Evolutionary conservation across 2,797 vertebrate genomes (phyloP), one percentile per base, ranked within the genome.

Genomic region (Etheostoma nigrum): DNA sequence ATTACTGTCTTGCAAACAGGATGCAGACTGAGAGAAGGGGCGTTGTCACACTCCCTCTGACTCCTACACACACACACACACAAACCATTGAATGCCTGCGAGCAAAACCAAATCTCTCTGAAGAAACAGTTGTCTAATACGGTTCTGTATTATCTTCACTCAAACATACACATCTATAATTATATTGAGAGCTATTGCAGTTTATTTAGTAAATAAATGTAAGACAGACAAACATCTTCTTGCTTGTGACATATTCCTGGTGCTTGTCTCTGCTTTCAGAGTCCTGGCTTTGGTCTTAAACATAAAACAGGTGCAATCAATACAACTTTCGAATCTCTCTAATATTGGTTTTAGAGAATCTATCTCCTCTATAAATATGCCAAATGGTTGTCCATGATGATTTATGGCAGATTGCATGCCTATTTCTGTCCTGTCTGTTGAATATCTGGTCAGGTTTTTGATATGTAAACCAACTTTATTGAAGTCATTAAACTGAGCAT

Each of bases 1-100:
- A 92, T 94, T 94, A 90, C 88, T 89, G 90, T 90, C 92, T 89
- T 42, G 27, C 64, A 71, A 85, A 86, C 54, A 48, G 61, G 67
- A 72, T 65, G 54, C 73, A 74, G 79, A 77, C 72, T 57, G 63
- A 78, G 67, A 65, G 81, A 74, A 49, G 73, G 74, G 70, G 72
- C 64, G 67, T 75, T 81, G 72, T 74, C 66, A 45, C 71, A 59
- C 55, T 75, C 68, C 57, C 55, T 67, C 76, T 30, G 76, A 78
- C 69, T 71, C 65, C 53, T 25, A 55, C 36, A 57, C 58, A 27
- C 49, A 60, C 51, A 51, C 9, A 51, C 60, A 51, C 23, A 6
- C 19, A 58, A 40, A 61, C 12, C 47, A 51, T 51, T n/a, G 76
- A 69, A 55, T 69, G 8, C 60, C 66, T 1, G 18, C 16, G 48